Base-by-base conservation (phyloP, 2,888 invertebrate genomes). In the Pyrocoelia pectoralis region DNA sequence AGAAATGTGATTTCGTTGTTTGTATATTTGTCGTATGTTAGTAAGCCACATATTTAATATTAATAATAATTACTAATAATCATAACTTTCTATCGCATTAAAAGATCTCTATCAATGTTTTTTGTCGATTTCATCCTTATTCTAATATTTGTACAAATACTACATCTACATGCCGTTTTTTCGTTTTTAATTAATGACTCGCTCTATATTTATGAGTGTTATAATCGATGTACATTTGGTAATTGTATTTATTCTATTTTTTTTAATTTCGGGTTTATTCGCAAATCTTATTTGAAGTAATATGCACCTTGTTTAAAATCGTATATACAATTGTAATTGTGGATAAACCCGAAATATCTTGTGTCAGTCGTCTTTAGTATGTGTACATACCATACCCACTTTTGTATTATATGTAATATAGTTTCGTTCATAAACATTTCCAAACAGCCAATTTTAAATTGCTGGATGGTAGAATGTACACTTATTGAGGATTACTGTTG, bases 361-460 rank as follows among this genome's bases (percentile, higher is more conserved):
- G 50, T 65, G 57, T 69, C 76, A 73, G 74, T 74, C 73, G 70
- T 76, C 74, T 76, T 76, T 74, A 72, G 71, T 75, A 75, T 70
- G 74, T 75, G 76, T 75, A 74, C 73, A 73, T 74, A 73, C 68
- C 70, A 63, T 68, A 69, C 69, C 67, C 67, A 66, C 72, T 73
- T 77, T 77, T 80, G 80, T 80, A 80, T 79, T 79, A 80, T 80
- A 80, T 76, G 80, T 80, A 80, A 79, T 79, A 80, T 80, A 80
- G 79, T 79, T 80, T 79, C 76, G 77, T 79, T 70, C 75, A 70
- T 71, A 74, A 76, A 76, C 76, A 77, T 78, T 78, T 78, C 76
- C 77, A 77, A 77, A 72, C 73, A 74, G 75, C 76, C 75, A 75
- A 72, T 66, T 61, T 68, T 70, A 69, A 70, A 68, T 72, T 72